Evolutionary conservation across 2,113 vertebrate genomes (phyloP).

Genomic region (Eupsittula cactorum): DNA sequence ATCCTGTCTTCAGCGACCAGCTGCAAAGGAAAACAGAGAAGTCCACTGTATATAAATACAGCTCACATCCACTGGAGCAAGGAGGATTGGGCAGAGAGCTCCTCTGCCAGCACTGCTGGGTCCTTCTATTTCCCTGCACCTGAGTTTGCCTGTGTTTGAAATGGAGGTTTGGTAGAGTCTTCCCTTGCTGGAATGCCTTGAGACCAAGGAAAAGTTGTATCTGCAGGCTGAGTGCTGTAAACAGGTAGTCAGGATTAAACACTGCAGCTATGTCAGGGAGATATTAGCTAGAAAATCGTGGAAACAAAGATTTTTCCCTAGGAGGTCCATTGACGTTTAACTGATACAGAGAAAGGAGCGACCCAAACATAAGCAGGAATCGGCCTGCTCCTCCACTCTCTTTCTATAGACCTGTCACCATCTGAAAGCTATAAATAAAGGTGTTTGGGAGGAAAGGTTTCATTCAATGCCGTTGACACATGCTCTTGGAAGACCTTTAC

Average conservation of each 20-base stretch:
- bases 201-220: not conserved
- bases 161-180: not conserved
- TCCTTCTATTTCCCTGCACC: not conserved
- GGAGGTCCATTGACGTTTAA: not conserved
- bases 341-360: not conserved
- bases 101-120: not conserved
- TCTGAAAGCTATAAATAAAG: slow-evolving; percentile 49
- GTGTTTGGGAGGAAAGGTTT: slow-evolving; percentile 7
- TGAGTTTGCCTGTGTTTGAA: not conserved
- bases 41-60: not conserved
- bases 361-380: not conserved
- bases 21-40: slow-evolving; percentile 2
- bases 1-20: not conserved
- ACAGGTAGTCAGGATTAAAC: not conserved
- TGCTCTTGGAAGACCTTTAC: not conserved
- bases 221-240: not conserved
- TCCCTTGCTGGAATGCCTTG: not conserved
- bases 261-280: not conserved
- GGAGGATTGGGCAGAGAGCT: not conserved
- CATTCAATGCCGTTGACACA: not conserved
- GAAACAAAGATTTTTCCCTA: not conserved
- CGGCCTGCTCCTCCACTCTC: not conserved
- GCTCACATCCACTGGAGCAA: not conserved
- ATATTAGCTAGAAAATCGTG: not conserved
- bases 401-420: not conserved